Base-by-base conservation (phyloP, 2,797 vertebrate genomes). In the Triplophysa yarkandensis region DNA sequence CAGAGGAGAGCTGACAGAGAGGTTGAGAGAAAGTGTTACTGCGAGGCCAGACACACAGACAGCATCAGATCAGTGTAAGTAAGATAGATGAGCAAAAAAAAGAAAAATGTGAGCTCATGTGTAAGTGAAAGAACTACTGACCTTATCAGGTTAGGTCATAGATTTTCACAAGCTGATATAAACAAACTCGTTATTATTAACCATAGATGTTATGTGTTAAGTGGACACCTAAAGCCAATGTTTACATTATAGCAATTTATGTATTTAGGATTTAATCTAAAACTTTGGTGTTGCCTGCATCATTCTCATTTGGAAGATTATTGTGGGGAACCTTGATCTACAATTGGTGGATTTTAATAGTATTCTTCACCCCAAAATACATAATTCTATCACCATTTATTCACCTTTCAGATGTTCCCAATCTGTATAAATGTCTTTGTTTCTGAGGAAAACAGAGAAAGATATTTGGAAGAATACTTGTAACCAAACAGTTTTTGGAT, bases 61-160 rank as follows among this genome's bases (percentile, higher is more conserved):
- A 69, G 68, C 71, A 65, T 82, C 81, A 80, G 68, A 82, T 76
- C 68, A 73, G 60, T 36, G 34, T 78, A 80, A 82, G 81, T 77
- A 70, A 82, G 81, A 82, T 72, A 66, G 78, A 82, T 82, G 81
- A 82, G 72, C 68, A 78, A 74, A 73, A 68, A 66, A 32, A 65
- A 25, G 11, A 32, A 46, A 63, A 7, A 23, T 21, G 55, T 57
- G 71, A 74, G 71, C 27, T 21, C 13, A 34, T 19, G 39, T 66
- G 64, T 36, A 63, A 67, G 64, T 32, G 44, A 63, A 46, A 39
- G 46, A 43, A 55, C 52, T 69, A 41, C 27, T 76, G 73, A 76
- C 78, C 73, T 68, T 43, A 71, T 68, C 62, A 32, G n/a, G n/a
- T n/a, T 43, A 74, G 66, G 74, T 54, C 62, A 60, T 27, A 39